Conservation (phyloP, 2,888 invertebrate species). For the Nemotelus pantherinus region DNA sequence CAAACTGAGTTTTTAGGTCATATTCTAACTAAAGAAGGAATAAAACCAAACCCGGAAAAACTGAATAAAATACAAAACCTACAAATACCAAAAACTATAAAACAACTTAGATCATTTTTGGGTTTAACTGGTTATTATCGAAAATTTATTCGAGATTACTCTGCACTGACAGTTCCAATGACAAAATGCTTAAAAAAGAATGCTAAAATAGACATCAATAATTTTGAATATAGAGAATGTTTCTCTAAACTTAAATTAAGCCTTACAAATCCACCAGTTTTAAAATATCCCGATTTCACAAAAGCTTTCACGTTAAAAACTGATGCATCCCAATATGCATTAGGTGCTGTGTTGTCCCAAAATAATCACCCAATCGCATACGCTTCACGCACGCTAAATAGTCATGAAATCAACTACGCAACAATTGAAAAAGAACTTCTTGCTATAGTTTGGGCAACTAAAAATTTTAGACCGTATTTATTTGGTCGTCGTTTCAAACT, state of each 20-base stretch:
- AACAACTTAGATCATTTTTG: constrained; percentile 29
- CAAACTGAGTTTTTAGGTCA: constrained; percentile 38
- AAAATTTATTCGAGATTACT: constrained; percentile 35
- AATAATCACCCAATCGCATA: constrained; percentile 52
- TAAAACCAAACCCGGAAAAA: constrained; percentile 1
- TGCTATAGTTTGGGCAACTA: constrained; percentile 15
- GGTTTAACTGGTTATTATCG: constrained; percentile 36
- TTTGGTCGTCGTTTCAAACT: constrained; percentile 14
- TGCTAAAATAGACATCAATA: constrained; percentile 44
- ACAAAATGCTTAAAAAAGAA: constrained; percentile 20
- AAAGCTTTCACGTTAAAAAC: constrained; percentile 55
- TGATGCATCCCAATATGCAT: constrained; percentile 54
- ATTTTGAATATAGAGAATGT: constrained; percentile 43
- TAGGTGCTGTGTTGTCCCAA: constrained; percentile 55
- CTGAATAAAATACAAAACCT: constrained; percentile 8
- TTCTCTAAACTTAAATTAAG: neutral
- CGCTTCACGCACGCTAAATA: neutral
- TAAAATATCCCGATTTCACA: constrained; percentile 58
- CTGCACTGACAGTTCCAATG: constrained; percentile 24
- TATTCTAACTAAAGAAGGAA: neutral
- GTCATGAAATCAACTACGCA: too few relatives aligned
- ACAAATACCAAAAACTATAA: constrained; percentile 22
- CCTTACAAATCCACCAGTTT: constrained; percentile 50
- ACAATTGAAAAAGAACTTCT: too few relatives aligned
- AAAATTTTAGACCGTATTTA: constrained; percentile 24